Evolutionary conservation across 2,113 vertebrate genomes (phyloP), one percentile per base, ranked within the genome.

Genomic region (Monarcha castaneiventris): DNA sequence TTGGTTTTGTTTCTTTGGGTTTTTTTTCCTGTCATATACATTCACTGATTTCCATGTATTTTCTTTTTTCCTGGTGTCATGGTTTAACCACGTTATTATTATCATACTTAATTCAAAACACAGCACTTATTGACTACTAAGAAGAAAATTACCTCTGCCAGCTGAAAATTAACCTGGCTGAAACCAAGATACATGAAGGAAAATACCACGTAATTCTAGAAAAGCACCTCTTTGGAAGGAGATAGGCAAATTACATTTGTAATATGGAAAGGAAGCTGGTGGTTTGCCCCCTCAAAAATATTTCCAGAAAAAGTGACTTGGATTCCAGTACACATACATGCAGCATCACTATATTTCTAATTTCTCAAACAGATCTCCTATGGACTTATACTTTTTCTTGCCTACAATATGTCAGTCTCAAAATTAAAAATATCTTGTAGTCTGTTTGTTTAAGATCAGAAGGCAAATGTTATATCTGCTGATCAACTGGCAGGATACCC

Each of bases 41-140:
- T 59, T 85, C 33, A 68, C 15, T 48, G 3, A 82, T 41, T 78
- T 71, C 64, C 2, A 0, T 64, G 30, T 48, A 6, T 51, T 43
- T 63, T 6, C 58, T 6, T 56, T 44, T 29, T 27, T 43, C 1
- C 3, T 0, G 0, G 29, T 26, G 29, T 55, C 48, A 33, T 13
- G 17, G 16, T 55, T 76, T 69, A 43, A 62, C 62, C 20, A 68
- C 4, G 3, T 62, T 35, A 32, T 41, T 55, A 43, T 76, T 90
- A 21, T 62, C n/a, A 43, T 43, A 62, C 12, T 62, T 76, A 62
- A 62, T 76, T 69, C 41, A 62, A 76, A 84, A 49, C 32, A 83
- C 11, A 55, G 14, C 26, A 62, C 26, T 76, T 69, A 43, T 1
- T 61, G 49, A n/a, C 30, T 69, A 18, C 11, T 76, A 48, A 69